These are phyloP conservation scores for Hydrolagus colliei DNA, from an alignment of 2,797 vertebrate species.

Conservation along the genomic window DNA sequence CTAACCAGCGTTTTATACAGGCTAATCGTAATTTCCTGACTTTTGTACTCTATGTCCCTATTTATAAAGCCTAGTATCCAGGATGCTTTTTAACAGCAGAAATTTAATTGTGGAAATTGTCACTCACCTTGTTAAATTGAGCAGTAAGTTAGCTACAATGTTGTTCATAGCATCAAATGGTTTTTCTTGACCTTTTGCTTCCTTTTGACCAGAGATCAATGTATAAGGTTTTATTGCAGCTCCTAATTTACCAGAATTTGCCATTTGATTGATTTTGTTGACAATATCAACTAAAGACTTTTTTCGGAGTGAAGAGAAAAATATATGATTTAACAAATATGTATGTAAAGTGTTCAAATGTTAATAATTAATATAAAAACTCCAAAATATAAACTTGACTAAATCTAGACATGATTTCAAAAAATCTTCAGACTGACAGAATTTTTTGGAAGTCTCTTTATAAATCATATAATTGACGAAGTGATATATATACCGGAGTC, in stretches of 20 bases:
- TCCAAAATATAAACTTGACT: not conserved
- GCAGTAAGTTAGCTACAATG: slow-evolving; percentile 85
- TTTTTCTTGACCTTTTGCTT: slow-evolving; percentile 58
- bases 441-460: too few relatives aligned
- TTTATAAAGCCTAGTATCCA: too few relatives aligned
- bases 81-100: too few relatives aligned
- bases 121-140: slow-evolving; percentile 83
- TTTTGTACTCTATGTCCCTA: too few relatives aligned
- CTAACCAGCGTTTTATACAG: too few relatives aligned
- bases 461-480: too few relatives aligned
- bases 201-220: slow-evolving; percentile 64
- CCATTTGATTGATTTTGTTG: slow-evolving; percentile 76
- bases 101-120: not conserved
- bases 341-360: not conserved
- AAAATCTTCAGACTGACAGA: too few relatives aligned
- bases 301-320: slow-evolving; percentile 4
- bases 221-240: slow-evolving; percentile 61
- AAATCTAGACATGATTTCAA: not conserved
- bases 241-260: slow-evolving; percentile 58
- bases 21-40: too few relatives aligned
- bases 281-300: slow-evolving; percentile 89
- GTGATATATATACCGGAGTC: too few relatives aligned
- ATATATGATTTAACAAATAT: not conserved
- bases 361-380: not conserved
- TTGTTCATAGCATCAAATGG: slow-evolving; percentile 96